phyloP scores from a whole-genome alignment of 2,888 invertebrate genomes.

The Tetheella fluctuosa region DNA sequence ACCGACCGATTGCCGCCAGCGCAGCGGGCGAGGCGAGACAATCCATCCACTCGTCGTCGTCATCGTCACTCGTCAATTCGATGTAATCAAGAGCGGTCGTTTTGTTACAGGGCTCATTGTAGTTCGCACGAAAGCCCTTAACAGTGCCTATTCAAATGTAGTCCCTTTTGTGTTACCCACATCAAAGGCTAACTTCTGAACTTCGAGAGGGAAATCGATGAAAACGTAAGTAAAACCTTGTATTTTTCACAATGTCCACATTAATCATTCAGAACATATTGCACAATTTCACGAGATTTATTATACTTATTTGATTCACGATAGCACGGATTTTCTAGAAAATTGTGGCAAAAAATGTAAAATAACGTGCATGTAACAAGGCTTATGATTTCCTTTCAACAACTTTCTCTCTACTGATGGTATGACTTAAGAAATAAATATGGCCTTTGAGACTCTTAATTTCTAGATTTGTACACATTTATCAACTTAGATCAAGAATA shows the following conservation, averaged over 20 bases:
- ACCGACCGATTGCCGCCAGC: conserved; percentile 16
- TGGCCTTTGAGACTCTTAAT: neutral
- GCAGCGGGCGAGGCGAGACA: conserved; percentile 21
- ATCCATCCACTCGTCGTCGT: conserved; percentile 18
- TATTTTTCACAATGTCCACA: conserved; percentile 25
- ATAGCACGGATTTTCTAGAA: neutral
- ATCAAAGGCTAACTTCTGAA: conserved; percentile 65
- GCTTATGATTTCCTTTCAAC: conserved; percentile 15
- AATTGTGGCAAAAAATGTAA: conserved; percentile 14
- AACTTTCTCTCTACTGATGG: conserved; percentile 39
- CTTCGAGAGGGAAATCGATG: conserved; percentile 79
- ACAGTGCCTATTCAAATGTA: conserved; percentile 82
- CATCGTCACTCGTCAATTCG: conserved; percentile 68
- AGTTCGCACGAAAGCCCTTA: conserved; percentile 81
- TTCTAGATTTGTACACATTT: neutral
- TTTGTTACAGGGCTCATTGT: conserved; percentile 79
- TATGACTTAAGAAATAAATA: neutral
- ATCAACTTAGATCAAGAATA: neutral
- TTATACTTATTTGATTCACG: neutral
- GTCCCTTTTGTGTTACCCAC: conserved; percentile 72
- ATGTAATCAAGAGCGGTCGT: conserved; percentile 78
- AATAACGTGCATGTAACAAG: neutral
- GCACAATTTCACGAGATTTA: conserved; percentile 49
- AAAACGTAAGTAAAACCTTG: conserved; percentile 67
- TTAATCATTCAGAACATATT: conserved; percentile 47